Percentiles rank a stretch among this genome's conserved stretches.
These are phyloP conservation scores for Drosophila novamexicana DNA, from an alignment of 1,140 invertebrate species.

Conservation along the genomic window DNA sequence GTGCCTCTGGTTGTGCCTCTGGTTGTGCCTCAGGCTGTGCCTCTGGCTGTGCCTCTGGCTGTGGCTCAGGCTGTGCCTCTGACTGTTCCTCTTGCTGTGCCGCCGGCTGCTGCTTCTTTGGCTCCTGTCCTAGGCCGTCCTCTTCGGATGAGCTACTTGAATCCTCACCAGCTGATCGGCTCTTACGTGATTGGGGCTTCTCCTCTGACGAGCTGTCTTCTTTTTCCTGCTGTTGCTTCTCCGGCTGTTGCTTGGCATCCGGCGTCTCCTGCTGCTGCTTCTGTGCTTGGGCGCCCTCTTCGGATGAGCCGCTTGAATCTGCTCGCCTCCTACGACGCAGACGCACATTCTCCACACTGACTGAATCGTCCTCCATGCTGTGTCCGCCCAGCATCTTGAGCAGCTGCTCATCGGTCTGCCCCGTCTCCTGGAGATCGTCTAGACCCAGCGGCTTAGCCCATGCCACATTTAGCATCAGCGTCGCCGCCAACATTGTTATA, in stretches of 20 bases:
- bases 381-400: neutral
- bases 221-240: neutral
- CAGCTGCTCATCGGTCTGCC: neutral
- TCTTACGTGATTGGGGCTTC: neutral
- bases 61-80: neutral
- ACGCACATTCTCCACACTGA: constrained; percentile 4
- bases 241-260: neutral
- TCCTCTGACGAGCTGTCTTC: neutral
- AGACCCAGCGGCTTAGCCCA: constrained; percentile 1
- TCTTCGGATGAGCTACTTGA: constrained; percentile 1
- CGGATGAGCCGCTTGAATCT: constrained; percentile 23
- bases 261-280: neutral
- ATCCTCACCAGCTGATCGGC: neutral
- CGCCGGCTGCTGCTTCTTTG: neutral
- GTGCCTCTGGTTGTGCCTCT: too few relatives aligned
- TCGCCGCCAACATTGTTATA: constrained; percentile 15
- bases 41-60: neutral
- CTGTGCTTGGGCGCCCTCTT: constrained; percentile 9
- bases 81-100: neutral
- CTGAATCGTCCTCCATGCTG: neutral
- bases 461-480: constrained; percentile 7
- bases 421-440: neutral
- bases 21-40: too few relatives aligned
- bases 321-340: neutral
- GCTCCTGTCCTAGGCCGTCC: neutral